Evolutionary conservation across 2,888 invertebrate species (phyloP).

Genomic region (Apamea monoglypha): DNA sequence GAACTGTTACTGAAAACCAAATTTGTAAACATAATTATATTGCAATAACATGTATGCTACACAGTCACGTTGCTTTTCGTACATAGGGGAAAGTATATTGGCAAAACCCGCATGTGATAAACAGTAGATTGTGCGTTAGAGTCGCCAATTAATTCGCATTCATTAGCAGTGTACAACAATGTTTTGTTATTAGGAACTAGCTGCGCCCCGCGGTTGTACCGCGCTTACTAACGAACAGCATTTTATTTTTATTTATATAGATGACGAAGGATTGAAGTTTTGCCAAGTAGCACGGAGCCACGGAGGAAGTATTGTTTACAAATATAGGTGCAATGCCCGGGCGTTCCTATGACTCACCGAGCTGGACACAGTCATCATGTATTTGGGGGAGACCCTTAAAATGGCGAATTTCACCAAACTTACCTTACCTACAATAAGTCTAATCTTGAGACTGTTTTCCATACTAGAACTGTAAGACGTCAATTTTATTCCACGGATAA

Average conservation of each 20-base stretch:
- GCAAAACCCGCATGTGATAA: background rate
- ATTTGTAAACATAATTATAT: background rate
- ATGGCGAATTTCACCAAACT: too few species aligned
- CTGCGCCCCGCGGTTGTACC: too few species aligned
- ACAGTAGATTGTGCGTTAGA: background rate
- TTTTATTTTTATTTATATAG: background rate
- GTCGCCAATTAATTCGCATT: constrained; percentile 6
- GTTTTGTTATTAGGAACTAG: too few species aligned
- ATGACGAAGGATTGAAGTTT: background rate
- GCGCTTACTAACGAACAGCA: background rate
- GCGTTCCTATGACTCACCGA: background rate
- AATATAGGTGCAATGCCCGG: background rate
- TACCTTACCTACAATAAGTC: too few species aligned
- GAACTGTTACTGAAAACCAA: too few species aligned
- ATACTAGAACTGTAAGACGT: too few species aligned
- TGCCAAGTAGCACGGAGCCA: constrained; percentile 18
- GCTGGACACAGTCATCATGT: background rate
- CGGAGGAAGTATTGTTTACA: background rate
- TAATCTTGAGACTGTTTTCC: too few species aligned
- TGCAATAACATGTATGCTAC: background rate
- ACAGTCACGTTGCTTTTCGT: background rate
- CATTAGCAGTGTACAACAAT: background rate
- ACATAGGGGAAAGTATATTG: background rate
- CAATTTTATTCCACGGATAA: too few species aligned
- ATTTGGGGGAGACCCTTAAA: background rate